phyloP scores from a whole-genome alignment of 2,113 vertebrate genomes.

The Microcebus lehilahytsara region DNA sequence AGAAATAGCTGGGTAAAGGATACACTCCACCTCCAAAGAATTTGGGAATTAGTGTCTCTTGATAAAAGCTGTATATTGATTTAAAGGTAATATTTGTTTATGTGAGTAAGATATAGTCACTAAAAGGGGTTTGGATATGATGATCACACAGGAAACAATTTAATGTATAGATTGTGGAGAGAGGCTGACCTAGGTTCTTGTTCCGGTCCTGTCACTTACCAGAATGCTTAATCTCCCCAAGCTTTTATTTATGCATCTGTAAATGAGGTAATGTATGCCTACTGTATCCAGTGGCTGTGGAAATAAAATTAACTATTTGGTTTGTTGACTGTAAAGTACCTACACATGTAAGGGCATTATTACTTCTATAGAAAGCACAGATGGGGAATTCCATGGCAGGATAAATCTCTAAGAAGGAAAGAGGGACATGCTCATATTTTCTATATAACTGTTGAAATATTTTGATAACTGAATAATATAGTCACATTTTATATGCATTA shows the following conservation, averaged over 20 bases:
- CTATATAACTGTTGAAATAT: slow-evolving; percentile 29
- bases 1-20: background rate
- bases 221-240: background rate
- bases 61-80: background rate
- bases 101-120: background rate
- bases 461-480: background rate
- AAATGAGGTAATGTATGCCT: background rate
- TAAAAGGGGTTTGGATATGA: background rate
- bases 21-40: background rate
- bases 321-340: background rate
- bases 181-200: background rate
- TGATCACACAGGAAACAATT: background rate
- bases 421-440: background rate
- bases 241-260: background rate
- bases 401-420: background rate
- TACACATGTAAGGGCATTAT: background rate
- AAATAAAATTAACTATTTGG: slow-evolving; percentile 40
- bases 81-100: background rate
- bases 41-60: background rate
- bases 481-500: background rate
- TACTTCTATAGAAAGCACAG: background rate
- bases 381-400: background rate
- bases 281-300: background rate
- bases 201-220: background rate
- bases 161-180: background rate